Percentiles rank a stretch among this genome's conserved stretches.
Conservation (phyloP, 2,113 vertebrate species). For the Platysteira castanea region DNA sequence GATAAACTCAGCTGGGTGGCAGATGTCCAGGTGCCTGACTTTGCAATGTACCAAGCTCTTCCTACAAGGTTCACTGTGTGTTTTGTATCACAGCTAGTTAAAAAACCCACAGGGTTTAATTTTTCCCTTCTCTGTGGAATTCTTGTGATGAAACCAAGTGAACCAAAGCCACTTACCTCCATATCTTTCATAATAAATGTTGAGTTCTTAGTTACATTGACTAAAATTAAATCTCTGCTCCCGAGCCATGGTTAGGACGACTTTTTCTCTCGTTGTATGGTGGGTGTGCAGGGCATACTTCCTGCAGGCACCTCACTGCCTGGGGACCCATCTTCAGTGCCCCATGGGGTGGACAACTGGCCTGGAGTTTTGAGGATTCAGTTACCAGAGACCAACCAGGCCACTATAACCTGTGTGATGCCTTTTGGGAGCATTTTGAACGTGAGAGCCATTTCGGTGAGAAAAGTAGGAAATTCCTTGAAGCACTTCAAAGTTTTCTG, state of each 20-base stretch:
- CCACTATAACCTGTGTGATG: not conserved
- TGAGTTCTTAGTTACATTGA: not conserved
- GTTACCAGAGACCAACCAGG: not conserved
- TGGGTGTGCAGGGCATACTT: not conserved
- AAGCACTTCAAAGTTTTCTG: not conserved
- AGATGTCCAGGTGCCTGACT: not conserved
- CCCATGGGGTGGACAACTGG: fast-evolving
- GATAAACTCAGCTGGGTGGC: not conserved
- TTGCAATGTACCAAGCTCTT: not conserved
- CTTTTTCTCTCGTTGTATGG: fast-evolving
- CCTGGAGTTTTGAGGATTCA: not conserved
- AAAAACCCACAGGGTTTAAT: not conserved
- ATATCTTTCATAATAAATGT: not conserved
- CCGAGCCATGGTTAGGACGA: fast-evolving
- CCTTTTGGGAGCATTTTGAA: not conserved
- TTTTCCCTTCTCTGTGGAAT: not conserved
- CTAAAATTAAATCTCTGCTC: not conserved
- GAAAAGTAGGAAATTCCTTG: not conserved
- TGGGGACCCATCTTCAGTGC: not conserved
- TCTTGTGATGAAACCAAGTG: not conserved
- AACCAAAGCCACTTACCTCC: not conserved
- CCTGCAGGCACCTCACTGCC: not conserved
- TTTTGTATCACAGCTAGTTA: not conserved
- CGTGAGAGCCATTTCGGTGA: not conserved
- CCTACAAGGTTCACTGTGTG: not conserved